A percentile compares a stretch with the other conserved stretches of the same genome.
Evolutionary conservation across 2,888 invertebrate species (phyloP).

Genomic region (Xestia c-nigrum): DNA sequence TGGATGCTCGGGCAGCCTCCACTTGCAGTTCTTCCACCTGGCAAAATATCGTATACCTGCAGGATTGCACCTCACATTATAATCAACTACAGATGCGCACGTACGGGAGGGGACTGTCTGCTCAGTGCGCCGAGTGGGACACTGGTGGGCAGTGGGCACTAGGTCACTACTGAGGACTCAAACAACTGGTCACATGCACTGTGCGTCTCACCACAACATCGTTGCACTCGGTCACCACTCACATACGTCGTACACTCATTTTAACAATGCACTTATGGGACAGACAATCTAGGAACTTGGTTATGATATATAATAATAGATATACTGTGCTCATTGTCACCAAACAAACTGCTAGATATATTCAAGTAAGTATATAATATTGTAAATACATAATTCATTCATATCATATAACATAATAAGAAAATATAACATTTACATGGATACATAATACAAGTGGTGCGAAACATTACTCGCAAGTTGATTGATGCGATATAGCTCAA

Average conservation of each 20-base stretch:
- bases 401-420: conserved; percentile 46
- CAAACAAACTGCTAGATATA: conserved; percentile 55
- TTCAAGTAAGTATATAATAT: conserved; percentile 44
- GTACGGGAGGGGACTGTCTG: conserved; percentile 72
- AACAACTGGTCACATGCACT: conserved; percentile 77
- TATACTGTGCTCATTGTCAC: conserved; percentile 61
- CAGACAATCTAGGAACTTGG: conserved; percentile 53
- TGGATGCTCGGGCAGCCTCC: conserved; percentile 93
- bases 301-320: conserved; percentile 40
- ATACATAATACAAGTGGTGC: conserved; percentile 46
- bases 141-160: conserved; percentile 61
- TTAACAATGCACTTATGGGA: conserved; percentile 53
- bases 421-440: conserved; percentile 74
- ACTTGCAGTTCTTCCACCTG: conserved; percentile 96
- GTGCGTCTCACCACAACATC: conserved; percentile 64
- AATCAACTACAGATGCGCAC: conserved; percentile 89
- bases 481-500: conserved; percentile 54
- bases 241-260: conserved; percentile 51
- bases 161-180: conserved; percentile 69
- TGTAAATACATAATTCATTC: conserved; percentile 57
- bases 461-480: conserved; percentile 48
- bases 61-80: conserved; percentile 90
- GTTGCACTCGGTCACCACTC: conserved; percentile 52
- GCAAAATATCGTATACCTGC: conserved; percentile 95
- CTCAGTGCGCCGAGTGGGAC: conserved; percentile 43